Evolutionary conservation across 2,113 vertebrate genomes (phyloP), one percentile per base, ranked within the genome.

Genomic region (Oreochromis spilurus): DNA sequence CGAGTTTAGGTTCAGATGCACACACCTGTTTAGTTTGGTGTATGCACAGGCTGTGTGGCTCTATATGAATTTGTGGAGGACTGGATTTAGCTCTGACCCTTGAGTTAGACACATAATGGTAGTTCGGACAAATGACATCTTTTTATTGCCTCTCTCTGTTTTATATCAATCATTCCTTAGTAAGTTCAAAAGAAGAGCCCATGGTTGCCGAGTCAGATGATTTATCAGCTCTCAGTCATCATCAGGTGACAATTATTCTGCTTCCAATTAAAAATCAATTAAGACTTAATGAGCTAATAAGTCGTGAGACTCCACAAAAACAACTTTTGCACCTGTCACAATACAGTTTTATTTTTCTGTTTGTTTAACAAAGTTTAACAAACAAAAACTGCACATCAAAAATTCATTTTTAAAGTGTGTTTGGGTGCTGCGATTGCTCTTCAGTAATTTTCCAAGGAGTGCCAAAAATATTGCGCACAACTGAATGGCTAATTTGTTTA

Each of bases 401-500:
- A 6, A 60, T 12, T 45, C 2, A 2, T 52, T 77, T 34, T 77
- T 50, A n/a, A 77, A 43, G 14, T 16, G n/a, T 40, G 34, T 43
- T 80, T 80, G 38, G 16, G 4, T 81, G 36, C 36, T 52, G 26
- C 6, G 72, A 29, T 77, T 77, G 16, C 17, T 77, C 45, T 77
- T 77, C 45, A 77, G 26, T 77, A 77, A 57, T 79, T 57, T 57
- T 24, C 24, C 24, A 29, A 58, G 38, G 17, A 11, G 40, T 62
- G 16, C 24, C 38, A 17, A 43, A 19, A 60, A 50, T 65, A 48
- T 21, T 57, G 16, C 34, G 16, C 70, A 13, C 13, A 48, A 53
- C 52, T 26, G 9, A 86, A 86, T 48, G 57, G 17, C 16, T 86
- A 16, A 87, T 92, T 87, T 86, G 79, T 92, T 94, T 67, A 67